Evolutionary conservation across 2,797 vertebrate species (phyloP).

Genomic region (Myripristis jacobus): DNA sequence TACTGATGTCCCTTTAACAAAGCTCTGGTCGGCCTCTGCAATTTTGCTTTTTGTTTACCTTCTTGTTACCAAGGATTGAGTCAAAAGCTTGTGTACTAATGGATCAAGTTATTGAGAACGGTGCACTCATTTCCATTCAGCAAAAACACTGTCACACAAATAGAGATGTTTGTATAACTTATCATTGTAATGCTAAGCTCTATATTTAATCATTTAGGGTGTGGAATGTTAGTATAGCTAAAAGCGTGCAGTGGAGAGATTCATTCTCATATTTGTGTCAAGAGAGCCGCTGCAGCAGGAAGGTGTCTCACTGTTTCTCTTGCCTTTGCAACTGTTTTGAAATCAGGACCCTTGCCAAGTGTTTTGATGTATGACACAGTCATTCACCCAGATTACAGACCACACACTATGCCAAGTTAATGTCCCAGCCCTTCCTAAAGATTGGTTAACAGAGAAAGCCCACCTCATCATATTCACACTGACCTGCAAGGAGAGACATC

Average conservation of each 20-base stretch:
- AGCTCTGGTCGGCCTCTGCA: conserved; percentile 16
- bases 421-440: conserved; percentile 50
- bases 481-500: conserved; percentile 53
- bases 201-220: conserved; percentile 43
- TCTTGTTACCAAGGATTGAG: conserved; percentile 9
- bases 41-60: conserved; percentile 28
- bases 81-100: conserved; percentile 24
- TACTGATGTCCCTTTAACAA: conserved; percentile 53
- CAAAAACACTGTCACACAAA: conserved; percentile 26
- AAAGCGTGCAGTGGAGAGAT: conserved; percentile 28
- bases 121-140: conserved; percentile 18
- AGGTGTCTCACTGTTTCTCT: conserved; percentile 29
- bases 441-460: conserved; percentile 59
- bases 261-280: conserved; percentile 39
- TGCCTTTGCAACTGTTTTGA: conserved; percentile 52
- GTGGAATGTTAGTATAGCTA: conserved; percentile 32
- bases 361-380: conserved; percentile 57
- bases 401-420: conserved; percentile 62
- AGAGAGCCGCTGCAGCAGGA: conserved; percentile 13
- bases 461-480: conserved; percentile 52
- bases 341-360: conserved; percentile 52
- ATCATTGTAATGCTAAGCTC: conserved; percentile 27
- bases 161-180: conserved; percentile 31
- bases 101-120: conserved; percentile 33
- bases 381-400: conserved; percentile 58